Conservation (phyloP, 2,113 vertebrate species). For the Triplophysa tibetana region DNA sequence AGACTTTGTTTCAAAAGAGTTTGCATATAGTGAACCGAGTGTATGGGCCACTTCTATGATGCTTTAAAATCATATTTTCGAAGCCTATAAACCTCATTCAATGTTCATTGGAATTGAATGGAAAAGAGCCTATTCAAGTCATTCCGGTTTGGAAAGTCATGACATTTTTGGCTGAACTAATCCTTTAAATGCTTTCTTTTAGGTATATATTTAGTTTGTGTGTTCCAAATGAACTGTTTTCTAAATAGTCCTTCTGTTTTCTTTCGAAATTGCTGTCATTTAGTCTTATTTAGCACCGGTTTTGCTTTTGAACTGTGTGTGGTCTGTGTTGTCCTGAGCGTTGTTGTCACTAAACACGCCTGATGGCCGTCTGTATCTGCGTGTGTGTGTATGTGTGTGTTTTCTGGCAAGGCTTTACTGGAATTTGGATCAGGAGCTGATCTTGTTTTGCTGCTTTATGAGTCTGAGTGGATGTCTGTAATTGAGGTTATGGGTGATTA, state of each 20-base stretch:
- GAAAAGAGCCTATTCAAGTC: too few relatives aligned
- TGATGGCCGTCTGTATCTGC: background rate
- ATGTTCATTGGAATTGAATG: too few relatives aligned
- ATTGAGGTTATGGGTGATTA: conserved; percentile 84
- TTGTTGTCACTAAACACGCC: background rate
- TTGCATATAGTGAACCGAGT: too few relatives aligned
- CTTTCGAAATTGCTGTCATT: background rate
- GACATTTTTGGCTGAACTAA: background rate
- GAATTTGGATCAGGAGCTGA: conserved; percentile 74
- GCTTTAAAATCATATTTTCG: too few relatives aligned
- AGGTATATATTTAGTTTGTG: too few relatives aligned
- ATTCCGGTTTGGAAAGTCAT: too few relatives aligned
- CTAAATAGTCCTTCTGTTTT: background rate
- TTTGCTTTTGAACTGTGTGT: conserved; percentile 23
- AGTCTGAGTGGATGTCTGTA: conserved; percentile 77
- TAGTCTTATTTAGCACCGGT: background rate
- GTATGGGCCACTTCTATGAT: too few relatives aligned
- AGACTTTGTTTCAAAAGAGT: too few relatives aligned
- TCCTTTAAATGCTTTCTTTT: too few relatives aligned
- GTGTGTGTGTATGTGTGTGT: conserved; percentile 44
- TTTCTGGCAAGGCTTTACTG: conserved; percentile 64
- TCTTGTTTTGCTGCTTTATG: conserved; percentile 80
- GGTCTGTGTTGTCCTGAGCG: conserved; percentile 51
- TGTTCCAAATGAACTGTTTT: background rate
- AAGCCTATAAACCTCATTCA: too few relatives aligned